Conservation (phyloP, 2,113 vertebrate species). For the Phalacrocorax carbo region DNA sequence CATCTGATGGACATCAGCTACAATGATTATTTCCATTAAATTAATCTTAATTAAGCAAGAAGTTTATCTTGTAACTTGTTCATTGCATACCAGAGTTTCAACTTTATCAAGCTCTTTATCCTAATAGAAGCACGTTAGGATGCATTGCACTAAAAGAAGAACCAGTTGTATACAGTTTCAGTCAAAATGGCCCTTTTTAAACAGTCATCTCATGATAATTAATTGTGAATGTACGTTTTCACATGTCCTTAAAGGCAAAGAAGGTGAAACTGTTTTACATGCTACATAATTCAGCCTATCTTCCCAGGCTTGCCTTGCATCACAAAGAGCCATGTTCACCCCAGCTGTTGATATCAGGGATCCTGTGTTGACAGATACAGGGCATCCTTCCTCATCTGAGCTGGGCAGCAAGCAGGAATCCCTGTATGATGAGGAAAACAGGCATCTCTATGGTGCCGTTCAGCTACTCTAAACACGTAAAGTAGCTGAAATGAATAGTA, state of each 20-base stretch:
- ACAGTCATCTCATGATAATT: neutral
- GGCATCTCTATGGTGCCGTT: neutral
- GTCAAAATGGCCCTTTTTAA: neutral
- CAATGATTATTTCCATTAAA: neutral
- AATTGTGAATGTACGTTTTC: neutral
- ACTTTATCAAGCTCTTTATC: neutral
- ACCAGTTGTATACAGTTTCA: neutral
- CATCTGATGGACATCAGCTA: neutral
- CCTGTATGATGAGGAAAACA: neutral
- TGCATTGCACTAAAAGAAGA: neutral
- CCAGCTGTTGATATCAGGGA: neutral
- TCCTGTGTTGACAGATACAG: neutral
- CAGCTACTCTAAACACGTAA: neutral
- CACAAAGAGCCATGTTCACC: rapidly evolving
- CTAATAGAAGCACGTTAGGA: neutral
- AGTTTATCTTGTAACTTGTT: neutral
- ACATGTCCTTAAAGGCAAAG: neutral
- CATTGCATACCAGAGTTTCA: neutral
- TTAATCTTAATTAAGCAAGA: neutral
- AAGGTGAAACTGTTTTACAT: neutral
- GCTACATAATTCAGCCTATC: neutral
- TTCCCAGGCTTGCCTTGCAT: neutral
- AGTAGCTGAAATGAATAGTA: neutral
- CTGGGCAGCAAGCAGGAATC: neutral
- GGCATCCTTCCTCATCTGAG: neutral